Evolutionary conservation across 1,140 invertebrate species (phyloP), one percentile per base, ranked within the genome.

Genomic region (Fopius arisanus): DNA sequence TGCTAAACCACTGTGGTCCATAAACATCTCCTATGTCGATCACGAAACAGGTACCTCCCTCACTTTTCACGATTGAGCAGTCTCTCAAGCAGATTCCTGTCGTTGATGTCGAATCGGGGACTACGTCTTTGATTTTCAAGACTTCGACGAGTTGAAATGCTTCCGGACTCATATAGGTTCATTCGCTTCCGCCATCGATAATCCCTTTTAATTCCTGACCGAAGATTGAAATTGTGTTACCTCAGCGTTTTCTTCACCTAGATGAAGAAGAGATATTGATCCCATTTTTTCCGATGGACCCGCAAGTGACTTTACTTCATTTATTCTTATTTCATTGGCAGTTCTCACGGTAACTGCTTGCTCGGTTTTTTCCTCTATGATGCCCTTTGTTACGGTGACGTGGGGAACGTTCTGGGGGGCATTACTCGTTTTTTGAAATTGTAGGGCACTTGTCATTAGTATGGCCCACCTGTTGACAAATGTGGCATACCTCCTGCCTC

Each of bases 131-230:
- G 16, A 69, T 10, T 59, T 74, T 43, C 9, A 21, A 69, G 14
- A n/a, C 33, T 54, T 74, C 54, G n/a, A 71, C 41, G 10, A 26
- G 68, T 23, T 75, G 23, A 19, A 67, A 75, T 28, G 66, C 43
- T 0, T 19, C 7, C 68, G 54, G 26, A 33, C 70, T 73, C 54
- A 76, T 48, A 66, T 48, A 73, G 41, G 75, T 73, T 33, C 70
- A 3, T 26, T 72, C 74, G 31, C 74, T 75, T 6, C 74, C 74
- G 59, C 74, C 72, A 31, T 76, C 75, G n/a, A 76, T 63, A n/a
- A 76, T 73, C 21, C 75, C 70, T 10, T 4, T 43, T 26, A 76
- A 63, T 48, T 67, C 63, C 48, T 68, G 31, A 6, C 75, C 70
- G 48, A 68, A 73, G 21, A 76, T 68, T 1, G 67, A 73, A 31